A percentile compares a stretch with the other conserved stretches of the same genome.
Conservation (phyloP, 2,797 vertebrate species). For the Ctenopoma kingsleyae region DNA sequence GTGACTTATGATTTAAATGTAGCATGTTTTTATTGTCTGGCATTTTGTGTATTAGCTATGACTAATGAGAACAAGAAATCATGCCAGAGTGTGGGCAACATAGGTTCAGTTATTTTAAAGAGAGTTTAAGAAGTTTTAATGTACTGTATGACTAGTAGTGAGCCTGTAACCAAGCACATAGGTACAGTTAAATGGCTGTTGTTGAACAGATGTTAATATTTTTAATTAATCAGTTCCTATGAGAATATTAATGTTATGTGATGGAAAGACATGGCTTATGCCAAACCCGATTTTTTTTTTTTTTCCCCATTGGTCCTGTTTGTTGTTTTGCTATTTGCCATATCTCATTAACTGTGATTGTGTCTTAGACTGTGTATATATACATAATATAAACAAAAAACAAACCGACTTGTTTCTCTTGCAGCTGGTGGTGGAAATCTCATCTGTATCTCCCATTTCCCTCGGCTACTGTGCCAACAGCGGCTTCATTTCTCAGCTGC, state of each 20-base stretch:
- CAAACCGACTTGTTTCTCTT: constrained; percentile 12
- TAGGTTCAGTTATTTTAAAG: background rate
- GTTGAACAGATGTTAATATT: too few species aligned
- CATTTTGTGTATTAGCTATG: constrained; percentile 2
- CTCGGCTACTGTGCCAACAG: constrained; percentile 91
- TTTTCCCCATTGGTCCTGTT: too few species aligned
- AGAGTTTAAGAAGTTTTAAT: background rate
- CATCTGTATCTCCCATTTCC: constrained; percentile 89
- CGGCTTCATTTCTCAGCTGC: constrained; percentile 89
- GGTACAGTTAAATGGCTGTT: background rate
- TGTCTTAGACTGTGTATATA: background rate
- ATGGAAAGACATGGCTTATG: background rate
- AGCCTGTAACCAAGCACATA: background rate
- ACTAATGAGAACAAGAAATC: constrained; percentile 6
- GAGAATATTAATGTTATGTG: background rate
- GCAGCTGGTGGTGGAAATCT: constrained; percentile 92
- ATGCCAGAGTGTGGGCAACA: constrained; percentile 7
- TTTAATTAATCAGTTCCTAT: too few species aligned
- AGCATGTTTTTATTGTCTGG: background rate
- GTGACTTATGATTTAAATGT: background rate
- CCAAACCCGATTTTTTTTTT: background rate
- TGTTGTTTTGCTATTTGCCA: background rate
- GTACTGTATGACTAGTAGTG: background rate
- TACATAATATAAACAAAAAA: background rate
- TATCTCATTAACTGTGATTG: too few species aligned